Conservation (phyloP, 2,797 vertebrate genomes). For the Enteromius paludinosus region DNA sequence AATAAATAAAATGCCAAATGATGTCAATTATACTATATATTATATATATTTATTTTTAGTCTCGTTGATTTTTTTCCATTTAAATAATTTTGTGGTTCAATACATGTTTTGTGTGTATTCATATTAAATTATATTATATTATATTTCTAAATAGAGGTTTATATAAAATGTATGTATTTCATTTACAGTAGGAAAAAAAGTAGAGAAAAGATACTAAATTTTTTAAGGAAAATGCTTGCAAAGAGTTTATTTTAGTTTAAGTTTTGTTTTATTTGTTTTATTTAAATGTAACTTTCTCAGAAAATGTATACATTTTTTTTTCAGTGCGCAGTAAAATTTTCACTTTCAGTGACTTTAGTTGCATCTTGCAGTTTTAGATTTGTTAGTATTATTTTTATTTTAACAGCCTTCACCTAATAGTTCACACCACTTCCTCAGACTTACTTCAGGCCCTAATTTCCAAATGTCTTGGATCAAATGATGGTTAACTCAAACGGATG, state of each 20-base stretch:
- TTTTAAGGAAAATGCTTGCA: too few relatives aligned
- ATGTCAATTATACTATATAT: too few relatives aligned
- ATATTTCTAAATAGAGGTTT: not conserved
- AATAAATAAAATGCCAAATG: too few relatives aligned
- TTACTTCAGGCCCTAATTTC: not conserved
- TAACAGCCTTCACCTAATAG: not conserved
- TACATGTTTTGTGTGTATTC: not conserved
- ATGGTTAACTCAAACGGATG: conserved; percentile 28
- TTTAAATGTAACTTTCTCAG: too few relatives aligned
- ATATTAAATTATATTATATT: not conserved
- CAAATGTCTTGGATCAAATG: conserved; percentile 9
- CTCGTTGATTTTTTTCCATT: not conserved
- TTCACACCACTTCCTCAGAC: not conserved
- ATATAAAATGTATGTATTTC: not conserved
- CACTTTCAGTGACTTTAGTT: not conserved
- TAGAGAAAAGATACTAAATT: too few relatives aligned
- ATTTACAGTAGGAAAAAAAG: not conserved
- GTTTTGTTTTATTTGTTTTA: too few relatives aligned
- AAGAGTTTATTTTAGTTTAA: too few relatives aligned
- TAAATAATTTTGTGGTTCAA: not conserved
- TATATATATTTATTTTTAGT: not conserved
- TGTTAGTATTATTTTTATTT: not conserved
- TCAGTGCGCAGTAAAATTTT: not conserved
- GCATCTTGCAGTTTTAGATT: not conserved
- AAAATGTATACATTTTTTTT: too few relatives aligned